Base-by-base conservation (phyloP, 2,888 invertebrate species). In the Agriopis aurantiaria region DNA sequence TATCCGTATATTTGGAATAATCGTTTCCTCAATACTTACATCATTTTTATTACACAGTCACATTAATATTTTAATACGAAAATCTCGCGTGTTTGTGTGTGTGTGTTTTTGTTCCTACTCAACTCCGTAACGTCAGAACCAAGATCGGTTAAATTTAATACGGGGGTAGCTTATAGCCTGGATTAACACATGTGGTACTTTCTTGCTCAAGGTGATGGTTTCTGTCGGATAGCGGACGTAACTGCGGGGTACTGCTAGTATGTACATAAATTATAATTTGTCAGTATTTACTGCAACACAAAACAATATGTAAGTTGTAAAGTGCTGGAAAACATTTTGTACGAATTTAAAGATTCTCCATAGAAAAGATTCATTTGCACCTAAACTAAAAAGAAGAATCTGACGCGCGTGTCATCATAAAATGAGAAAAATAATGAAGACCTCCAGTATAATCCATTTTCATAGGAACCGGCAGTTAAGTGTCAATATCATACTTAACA, bases 381-480 rank as follows among this genome's bases (percentile, higher is more conserved):
- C 41, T n/a, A 9, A 55, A 40, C 8, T 12, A 40, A 55, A n/a
- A 41, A n/a, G 12, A 68, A 73, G 73, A 65, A 65, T 74, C 70
- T 74, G 73, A 78, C 77, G 76, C 75, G 71, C 74, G 72, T 68
- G 75, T 77, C 51, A 78, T 79, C 85, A 88, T 90, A 90, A 90
- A 90, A 87, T 76, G 74, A 80, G 85, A 87, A 88, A 88, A 87
- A 81, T 85, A 80, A 88, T 81, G 77, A 78, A 77, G 83, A 80
- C 83, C 82, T 85, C 87, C 84, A 84, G 88, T 88, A 88, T 88
- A 82, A 76, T 80, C 83, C 82, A 83, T 80, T 84, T 84, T 83
- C 83, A 75, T 78, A 83, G 85, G 82, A 53, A 53, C 40, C 33
- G 40, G 40, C 12, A 3, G 12, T 53, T 7, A 8, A 82, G 81